Evolutionary conservation across 2,888 invertebrate genomes (phyloP), one percentile per base, ranked within the genome.

Genomic region (Prosopocoilus inquinatus): DNA sequence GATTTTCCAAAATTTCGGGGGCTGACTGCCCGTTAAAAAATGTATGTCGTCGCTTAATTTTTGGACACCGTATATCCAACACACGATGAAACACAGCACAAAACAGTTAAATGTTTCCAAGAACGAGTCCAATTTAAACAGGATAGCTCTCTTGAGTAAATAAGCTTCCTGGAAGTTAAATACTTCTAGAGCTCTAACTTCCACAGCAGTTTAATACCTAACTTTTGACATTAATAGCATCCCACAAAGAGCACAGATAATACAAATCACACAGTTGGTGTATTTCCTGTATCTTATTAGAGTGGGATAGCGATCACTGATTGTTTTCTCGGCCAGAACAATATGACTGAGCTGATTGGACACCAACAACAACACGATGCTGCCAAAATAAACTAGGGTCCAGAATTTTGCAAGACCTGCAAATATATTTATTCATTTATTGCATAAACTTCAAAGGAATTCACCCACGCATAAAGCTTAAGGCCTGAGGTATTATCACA

Each of bases 11-110:
- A 52, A 67, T 16, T 53, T 62, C 1, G 64, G 55, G 1, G 66
- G 67, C 52, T 66, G 67, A 2, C 16, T 36, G 9, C 67, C 66
- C n/a, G 47, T 45, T 33, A 62, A 50, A 44, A 65, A 67, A 52
- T 67, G 66, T 36, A 67, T 59, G 34, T 67, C 67, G 39, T 67
- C 67, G 47, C 65, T 59, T 15, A 67, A 35, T 49, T 56, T 61
- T 49, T 66, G 61, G 2, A 66, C 64, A 1, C 65, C 59, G 33
- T 67, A 66, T 13, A 66, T 55, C 62, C 64, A 67, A 47, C 63
- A 61, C 2, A 62, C 56, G 8, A 60, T 7, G 5, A 62, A 9
- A 13, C 48, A 43, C 20, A 59, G 34, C 7, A 58, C 4, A 9
- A 60, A 50, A 1, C 50, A 12, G 16, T 57, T 51, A n/a, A 63